phyloP scores from a whole-genome alignment of 2,888 invertebrate species.

The Dastarcus helophoroides region DNA sequence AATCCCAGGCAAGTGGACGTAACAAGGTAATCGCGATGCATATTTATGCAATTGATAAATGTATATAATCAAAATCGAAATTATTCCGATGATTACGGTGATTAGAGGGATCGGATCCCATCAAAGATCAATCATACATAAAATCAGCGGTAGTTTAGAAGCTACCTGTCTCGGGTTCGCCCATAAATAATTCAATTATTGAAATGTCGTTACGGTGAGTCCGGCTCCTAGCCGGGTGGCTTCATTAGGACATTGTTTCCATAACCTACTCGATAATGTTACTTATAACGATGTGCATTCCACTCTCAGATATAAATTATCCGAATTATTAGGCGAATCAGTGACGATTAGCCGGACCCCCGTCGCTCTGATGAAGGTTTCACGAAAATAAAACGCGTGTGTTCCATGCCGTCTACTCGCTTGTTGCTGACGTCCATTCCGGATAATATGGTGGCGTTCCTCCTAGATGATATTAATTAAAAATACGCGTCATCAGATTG shows the following conservation, averaged over 20 bases:
- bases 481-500: too few relatives aligned
- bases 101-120: slow-evolving; percentile 18
- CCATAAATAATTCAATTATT: slow-evolving; percentile 37
- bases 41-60: slow-evolving; percentile 1
- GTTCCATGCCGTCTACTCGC: slow-evolving; percentile 1
- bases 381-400: slow-evolving; percentile 4
- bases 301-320: slow-evolving; percentile 27
- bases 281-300: slow-evolving; percentile 18
- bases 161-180: slow-evolving; percentile 17
- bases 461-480: too few relatives aligned
- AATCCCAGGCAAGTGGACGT: slow-evolving; percentile 5
- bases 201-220: slow-evolving; percentile 30
- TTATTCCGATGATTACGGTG: slow-evolving; percentile 18
- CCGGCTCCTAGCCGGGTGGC: slow-evolving; percentile 28
- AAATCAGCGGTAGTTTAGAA: slow-evolving; percentile 19
- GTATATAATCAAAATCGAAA: slow-evolving; percentile 5
- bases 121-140: slow-evolving; percentile 31
- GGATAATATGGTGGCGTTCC: too few relatives aligned
- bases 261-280: slow-evolving; percentile 16
- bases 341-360: slow-evolving; percentile 18
- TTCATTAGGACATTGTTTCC: slow-evolving; percentile 28
- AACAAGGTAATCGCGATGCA: too few relatives aligned
- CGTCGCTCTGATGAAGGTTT: slow-evolving; percentile 15
- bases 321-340: slow-evolving; percentile 21
- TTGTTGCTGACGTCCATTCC: slow-evolving; percentile 5